Base-by-base conservation (phyloP, 2,113 vertebrate genomes). In the Larimichthys crocea region DNA sequence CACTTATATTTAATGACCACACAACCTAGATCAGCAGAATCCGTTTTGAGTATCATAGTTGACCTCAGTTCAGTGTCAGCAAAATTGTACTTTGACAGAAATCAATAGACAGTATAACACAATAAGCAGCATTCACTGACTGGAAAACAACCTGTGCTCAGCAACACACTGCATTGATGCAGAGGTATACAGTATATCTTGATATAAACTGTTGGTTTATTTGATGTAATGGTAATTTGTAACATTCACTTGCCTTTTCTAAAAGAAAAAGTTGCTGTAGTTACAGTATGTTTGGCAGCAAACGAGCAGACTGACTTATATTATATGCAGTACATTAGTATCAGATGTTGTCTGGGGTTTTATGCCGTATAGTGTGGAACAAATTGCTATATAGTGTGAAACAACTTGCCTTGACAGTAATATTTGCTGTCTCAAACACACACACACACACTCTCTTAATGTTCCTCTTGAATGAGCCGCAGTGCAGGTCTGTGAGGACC, bases 341-440 rank as follows among this genome's bases (percentile, higher is more conserved):
- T 8, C 16, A 61, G 50, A 65, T 56, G 31, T 19, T 63, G 46
- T 31, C 35, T 22, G 26, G 48, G 35, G 15, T 31, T 31, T 74
- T 52, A 10, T 11, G 5, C 20, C 10, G 0, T 35, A 50, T 6
- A 35, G 24, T 10, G 61, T 53, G 57, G 76, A 77, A 83, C 46
- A 80, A 76, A 79, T 72, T 46, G 3, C 20, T 10, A 0, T 35
- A 50, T 6, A 35, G 24, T 11, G 61, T 53, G 57, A 72, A 77
- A 83, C 46, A 80, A 76, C 76, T 72, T 46, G 65, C 29, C 20
- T 29, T 35, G 71, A 76, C 60, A 65, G 62, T 46, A 20, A 59
- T 53, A 44, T 76, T 44, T 20, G 52, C 14, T 8, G 19, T 57
- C 57, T 50, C 19, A 67, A 52, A 49, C 26, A 31, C 57, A 53